Percentiles rank a stretch among this genome's conserved stretches.
Conservation (phyloP, 2,888 invertebrate species). For the Scaeva pyrastri region DNA sequence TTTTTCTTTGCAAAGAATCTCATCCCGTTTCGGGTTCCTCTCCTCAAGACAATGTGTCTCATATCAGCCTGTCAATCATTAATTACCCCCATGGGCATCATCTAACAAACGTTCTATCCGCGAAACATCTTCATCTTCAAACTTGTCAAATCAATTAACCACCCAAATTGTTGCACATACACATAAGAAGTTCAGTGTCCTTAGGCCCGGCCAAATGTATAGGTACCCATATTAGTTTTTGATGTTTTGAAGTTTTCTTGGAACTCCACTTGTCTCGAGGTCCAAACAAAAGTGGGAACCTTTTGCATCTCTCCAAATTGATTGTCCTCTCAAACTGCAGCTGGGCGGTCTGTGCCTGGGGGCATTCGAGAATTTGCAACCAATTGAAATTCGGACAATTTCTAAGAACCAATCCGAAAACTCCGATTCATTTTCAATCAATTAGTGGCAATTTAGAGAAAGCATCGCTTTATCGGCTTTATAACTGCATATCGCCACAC, state of each 20-base stretch:
- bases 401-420: constrained; percentile 70
- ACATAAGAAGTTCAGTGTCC: constrained; percentile 12
- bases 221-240: constrained; percentile 12
- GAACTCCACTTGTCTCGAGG: neutral
- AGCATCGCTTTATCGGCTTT: too few species aligned
- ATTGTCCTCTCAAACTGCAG: constrained; percentile 17
- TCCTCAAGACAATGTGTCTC: neutral
- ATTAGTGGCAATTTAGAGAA: constrained; percentile 65
- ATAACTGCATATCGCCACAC: constrained; percentile 45
- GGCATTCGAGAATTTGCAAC: constrained; percentile 34
- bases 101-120: constrained; percentile 10
- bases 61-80: constrained; percentile 57
- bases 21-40: neutral
- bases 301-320: neutral
- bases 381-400: constrained; percentile 61
- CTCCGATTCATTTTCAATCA: constrained; percentile 50
- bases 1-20: neutral
- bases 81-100: constrained; percentile 28
- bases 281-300: neutral
- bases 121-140: constrained; percentile 45
- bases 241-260: constrained; percentile 33
- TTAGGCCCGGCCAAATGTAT: neutral
- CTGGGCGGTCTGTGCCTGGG: constrained; percentile 20
- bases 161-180: constrained; percentile 14
- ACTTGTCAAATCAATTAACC: constrained; percentile 37